phyloP scores from a whole-genome alignment of 2,797 vertebrate genomes.

The Sebastes glaucus region DNA sequence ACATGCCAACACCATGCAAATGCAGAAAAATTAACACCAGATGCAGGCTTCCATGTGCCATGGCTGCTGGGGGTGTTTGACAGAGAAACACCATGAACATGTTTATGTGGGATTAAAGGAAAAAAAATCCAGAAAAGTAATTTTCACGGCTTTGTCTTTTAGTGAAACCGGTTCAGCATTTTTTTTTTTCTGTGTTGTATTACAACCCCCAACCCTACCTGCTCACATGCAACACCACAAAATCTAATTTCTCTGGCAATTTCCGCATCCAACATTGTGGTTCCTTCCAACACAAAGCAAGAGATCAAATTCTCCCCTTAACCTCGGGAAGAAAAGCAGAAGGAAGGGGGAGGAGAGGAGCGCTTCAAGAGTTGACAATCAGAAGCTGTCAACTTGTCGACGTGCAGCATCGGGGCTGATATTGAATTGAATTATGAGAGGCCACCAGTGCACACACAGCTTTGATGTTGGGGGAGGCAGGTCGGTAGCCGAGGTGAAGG shows the following conservation, averaged over 20 bases:
- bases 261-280: slow-evolving; percentile 2
- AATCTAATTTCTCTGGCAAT: slow-evolving; percentile 47
- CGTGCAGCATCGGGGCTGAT: slow-evolving; percentile 32
- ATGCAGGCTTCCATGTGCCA: slow-evolving; percentile 24
- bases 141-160: slow-evolving; percentile 46
- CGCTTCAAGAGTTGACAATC: slow-evolving; percentile 26
- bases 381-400: slow-evolving; percentile 49
- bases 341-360: not conserved
- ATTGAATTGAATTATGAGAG: slow-evolving; percentile 62
- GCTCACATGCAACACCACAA: slow-evolving; percentile 9
- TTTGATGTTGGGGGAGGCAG: slow-evolving; percentile 35
- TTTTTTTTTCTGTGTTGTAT: not conserved
- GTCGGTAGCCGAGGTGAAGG: slow-evolving; percentile 46
- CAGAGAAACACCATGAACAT: not conserved
- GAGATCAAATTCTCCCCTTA: slow-evolving; percentile 42
- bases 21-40: slow-evolving; percentile 33
- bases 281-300: slow-evolving; percentile 35
- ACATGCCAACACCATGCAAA: slow-evolving; percentile 67
- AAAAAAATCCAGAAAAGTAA: slow-evolving; percentile 14
- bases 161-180: slow-evolving; percentile 23
- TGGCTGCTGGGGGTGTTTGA: slow-evolving; percentile 26
- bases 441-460: slow-evolving; percentile 5
- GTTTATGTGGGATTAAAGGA: slow-evolving; percentile 40
- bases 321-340: not conserved
- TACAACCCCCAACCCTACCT: slow-evolving; percentile 9